Percentiles rank a stretch among this genome's conserved stretches.
Evolutionary conservation across 30 jellyfish, hydroid and myxozoan species (phyloP).

Genomic region (Mastigias papua): DNA sequence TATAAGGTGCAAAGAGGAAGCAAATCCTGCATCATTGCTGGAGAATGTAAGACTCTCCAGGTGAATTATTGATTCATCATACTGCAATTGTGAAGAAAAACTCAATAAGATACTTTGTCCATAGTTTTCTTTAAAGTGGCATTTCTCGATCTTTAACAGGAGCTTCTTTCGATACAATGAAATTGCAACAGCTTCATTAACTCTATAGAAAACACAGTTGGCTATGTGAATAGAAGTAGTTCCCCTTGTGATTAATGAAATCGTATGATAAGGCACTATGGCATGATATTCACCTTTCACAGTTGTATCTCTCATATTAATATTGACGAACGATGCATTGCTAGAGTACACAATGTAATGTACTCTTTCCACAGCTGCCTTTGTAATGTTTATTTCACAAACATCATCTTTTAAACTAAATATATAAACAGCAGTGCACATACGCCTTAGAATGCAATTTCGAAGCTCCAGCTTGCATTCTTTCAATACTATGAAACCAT

Average conservation of each 20-base stretch:
- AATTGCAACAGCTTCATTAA: constrained; percentile 85
- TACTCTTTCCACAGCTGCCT: constrained; percentile 25
- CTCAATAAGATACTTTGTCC: constrained; percentile 85
- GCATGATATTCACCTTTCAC: constrained; percentile 54
- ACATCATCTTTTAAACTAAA: constrained; percentile 12
- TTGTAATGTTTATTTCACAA: constrained; percentile 22
- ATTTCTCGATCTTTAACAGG: constrained; percentile 13
- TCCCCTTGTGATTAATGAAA: constrained; percentile 43
- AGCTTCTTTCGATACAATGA: constrained; percentile 41
- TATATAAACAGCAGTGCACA: constrained; percentile 68
- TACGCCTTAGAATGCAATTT: constrained; percentile 41
- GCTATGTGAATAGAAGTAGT: constrained; percentile 33
- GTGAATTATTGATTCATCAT: constrained; percentile 24
- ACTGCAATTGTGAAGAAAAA: constrained; percentile 43
- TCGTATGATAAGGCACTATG: constrained; percentile 70
- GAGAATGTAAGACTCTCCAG: constrained; percentile 20
- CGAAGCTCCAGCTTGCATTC: constrained; percentile 50
- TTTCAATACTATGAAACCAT: constrained; percentile 52
- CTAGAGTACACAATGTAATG: constrained; percentile 61
- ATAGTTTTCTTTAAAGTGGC: constrained; percentile 59
- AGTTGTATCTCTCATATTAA: constrained; percentile 27
- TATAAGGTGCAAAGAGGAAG: constrained; percentile 84
- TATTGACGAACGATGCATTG: constrained; percentile 23
- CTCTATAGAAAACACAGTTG: constrained; percentile 38
- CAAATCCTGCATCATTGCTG: constrained; percentile 82